Base-by-base conservation (phyloP, 2,888 invertebrate genomes). In the Pseudococcus jackbeardsleyi region DNA sequence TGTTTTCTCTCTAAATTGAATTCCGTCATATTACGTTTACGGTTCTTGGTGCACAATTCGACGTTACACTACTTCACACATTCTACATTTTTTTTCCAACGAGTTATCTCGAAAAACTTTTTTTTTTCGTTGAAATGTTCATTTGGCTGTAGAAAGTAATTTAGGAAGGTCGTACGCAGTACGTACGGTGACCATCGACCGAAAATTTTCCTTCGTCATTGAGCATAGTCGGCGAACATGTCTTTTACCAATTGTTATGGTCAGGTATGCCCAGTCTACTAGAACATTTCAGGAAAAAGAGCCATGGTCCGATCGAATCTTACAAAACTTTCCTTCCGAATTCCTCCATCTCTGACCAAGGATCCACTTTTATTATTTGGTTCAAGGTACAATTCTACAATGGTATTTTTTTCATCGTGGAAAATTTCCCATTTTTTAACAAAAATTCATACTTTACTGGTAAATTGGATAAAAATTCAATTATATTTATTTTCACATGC, bases 181-280 rank as follows among this genome's bases (percentile, higher is more conserved):
- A 33, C 26, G 26, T 33, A 33, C 42, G 79, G n/a, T 46, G 79
- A 79, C 79, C 79, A 39, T 33, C 39, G 39, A 79, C 42, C 79
- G 42, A 42, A 79, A 22, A 79, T 79, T 79, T 46, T 79, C 79
- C 42, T 39, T 79, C 39, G 79, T 79, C 79, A 39, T 79, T 42
- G 42, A n/a, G 42, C 79, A 42, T n/a, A 46, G 9, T 46, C 42
- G 42, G 42, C 42, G 42, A 79, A 12, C 79, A 79, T 79, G 9
- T 79, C 39, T 42, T 79, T 79, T 79, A 19, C 42, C 42, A 79
- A 79, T 79, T 79, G 79, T 79, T 79, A 79, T 46, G 79, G 79
- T 79, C 42, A 39, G 79, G 26, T 19, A 42, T 79, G 42, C 17
- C 42, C 79, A 79, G 8, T 79, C 39, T 39, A 7, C n/a, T 79